Percentiles rank a stretch among this genome's conserved stretches.
Evolutionary conservation across 2,888 invertebrate genomes (phyloP).

Genomic region (Heliconius aoede): DNA sequence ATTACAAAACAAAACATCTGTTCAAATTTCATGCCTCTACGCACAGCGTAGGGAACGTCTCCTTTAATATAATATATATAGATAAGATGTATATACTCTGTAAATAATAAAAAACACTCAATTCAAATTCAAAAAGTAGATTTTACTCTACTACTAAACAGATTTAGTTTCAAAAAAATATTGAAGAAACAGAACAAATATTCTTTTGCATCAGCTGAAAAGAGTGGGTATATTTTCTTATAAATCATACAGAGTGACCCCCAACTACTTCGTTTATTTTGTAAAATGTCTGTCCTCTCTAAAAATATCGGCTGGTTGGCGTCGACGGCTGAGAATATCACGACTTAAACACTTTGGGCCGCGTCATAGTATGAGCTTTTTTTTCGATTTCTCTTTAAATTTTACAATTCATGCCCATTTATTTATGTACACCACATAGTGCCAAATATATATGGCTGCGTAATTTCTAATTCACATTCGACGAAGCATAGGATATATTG

Average conservation of each 20-base stretch:
- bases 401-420: constrained; percentile 23
- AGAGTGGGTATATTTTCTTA: constrained; percentile 56
- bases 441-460: constrained; percentile 17
- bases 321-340: constrained; percentile 72
- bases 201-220: constrained; percentile 37
- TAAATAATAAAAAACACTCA: neutral
- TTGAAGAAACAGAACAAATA: constrained; percentile 11
- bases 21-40: too few relatives aligned
- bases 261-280: constrained; percentile 76
- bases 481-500: neutral
- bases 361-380: constrained; percentile 58
- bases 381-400: constrained; percentile 28
- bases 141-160: neutral
- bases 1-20: too few relatives aligned
- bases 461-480: neutral
- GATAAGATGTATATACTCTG: neutral
- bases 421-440: neutral
- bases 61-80: too few relatives aligned
- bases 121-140: neutral
- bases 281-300: constrained; percentile 79
- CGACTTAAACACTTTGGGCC: constrained; percentile 61
- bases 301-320: constrained; percentile 77
- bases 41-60: too few relatives aligned
- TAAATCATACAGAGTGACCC: constrained; percentile 68
- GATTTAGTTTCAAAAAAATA: neutral